phyloP scores from a whole-genome alignment of 2,888 invertebrate species.

The Mellilla xanthometata region DNA sequence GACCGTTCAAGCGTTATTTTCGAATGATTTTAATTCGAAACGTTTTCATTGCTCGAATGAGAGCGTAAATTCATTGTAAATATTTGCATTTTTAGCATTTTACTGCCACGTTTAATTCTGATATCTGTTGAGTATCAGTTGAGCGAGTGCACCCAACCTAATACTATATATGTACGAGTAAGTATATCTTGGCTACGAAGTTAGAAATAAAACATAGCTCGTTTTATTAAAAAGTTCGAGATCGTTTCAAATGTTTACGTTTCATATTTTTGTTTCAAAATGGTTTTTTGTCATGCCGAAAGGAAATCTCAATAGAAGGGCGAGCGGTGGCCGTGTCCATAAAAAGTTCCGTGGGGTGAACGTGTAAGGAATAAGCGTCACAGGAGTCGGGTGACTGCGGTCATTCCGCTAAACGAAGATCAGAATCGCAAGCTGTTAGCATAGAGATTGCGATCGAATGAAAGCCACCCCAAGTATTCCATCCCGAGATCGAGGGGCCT shows the following conservation, averaged over 20 bases:
- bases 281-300: slow-evolving; percentile 56
- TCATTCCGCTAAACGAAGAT: slow-evolving; percentile 83
- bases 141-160: slow-evolving; percentile 1
- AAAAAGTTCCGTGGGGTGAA: slow-evolving; percentile 76
- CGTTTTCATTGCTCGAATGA: slow-evolving; percentile 36
- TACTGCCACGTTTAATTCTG: slow-evolving; percentile 25
- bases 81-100: slow-evolving; percentile 34
- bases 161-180: slow-evolving; percentile 2
- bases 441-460: slow-evolving; percentile 82
- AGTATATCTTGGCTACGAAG: no score
- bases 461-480: slow-evolving; percentile 76
- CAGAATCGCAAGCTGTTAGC: slow-evolving; percentile 82
- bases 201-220: slow-evolving; percentile 17
- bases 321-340: slow-evolving; percentile 66
- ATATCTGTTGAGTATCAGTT: slow-evolving; percentile 21
- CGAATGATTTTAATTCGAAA: slow-evolving; percentile 44
- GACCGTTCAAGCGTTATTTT: slow-evolving; percentile 37
- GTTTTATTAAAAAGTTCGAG: slow-evolving; percentile 23
- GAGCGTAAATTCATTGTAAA: slow-evolving; percentile 35
- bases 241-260: slow-evolving; percentile 27
- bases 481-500: slow-evolving; percentile 73
- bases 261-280: slow-evolving; percentile 40
- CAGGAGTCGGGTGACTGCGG: slow-evolving; percentile 76
- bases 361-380: slow-evolving; percentile 81
- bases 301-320: slow-evolving; percentile 63